phyloP scores from a whole-genome alignment of 92 coral and sea anemone species.

The Siderastrea siderea region DNA sequence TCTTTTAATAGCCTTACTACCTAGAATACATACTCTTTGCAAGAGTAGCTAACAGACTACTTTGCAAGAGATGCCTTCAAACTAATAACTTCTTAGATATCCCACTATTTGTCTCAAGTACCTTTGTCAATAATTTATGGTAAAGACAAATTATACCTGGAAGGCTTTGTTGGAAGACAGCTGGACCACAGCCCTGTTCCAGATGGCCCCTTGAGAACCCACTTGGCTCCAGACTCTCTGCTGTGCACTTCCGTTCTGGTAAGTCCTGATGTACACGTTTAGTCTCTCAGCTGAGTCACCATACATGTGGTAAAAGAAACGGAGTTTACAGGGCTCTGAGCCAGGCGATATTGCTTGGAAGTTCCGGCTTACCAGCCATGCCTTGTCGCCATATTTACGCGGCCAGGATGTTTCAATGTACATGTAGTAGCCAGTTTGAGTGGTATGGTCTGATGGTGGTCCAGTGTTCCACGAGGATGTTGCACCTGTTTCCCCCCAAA shows the following conservation, averaged over 20 bases:
- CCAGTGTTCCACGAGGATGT: constrained; percentile 95
- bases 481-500: constrained; percentile 58
- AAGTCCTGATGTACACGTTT: constrained; percentile 84
- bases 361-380: constrained; percentile 94
- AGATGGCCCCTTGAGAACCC: constrained; percentile 91
- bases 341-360: constrained; percentile 74
- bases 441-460: constrained; percentile 95
- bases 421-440: constrained; percentile 87
- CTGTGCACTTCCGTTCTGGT: constrained; percentile 78
- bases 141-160: constrained; percentile 53
- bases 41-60: not conserved
- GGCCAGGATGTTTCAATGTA: constrained; percentile 99
- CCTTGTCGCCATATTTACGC: constrained; percentile 95
- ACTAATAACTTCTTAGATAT: not conserved
- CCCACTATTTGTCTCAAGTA: not conserved
- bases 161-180: constrained; percentile 78
- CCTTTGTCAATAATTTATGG: not conserved
- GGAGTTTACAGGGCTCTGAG: constrained; percentile 81
- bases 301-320: constrained; percentile 98
- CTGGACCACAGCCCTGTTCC: constrained; percentile 86
- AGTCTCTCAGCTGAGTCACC: constrained; percentile 94
- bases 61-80: not conserved
- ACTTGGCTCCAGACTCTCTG: constrained; percentile 69
- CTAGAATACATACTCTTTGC: too few species aligned
- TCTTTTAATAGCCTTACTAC: too few species aligned